Percentiles rank a stretch among this genome's conserved stretches.
phyloP scores from a whole-genome alignment of 2,113 vertebrate species.

The Amblyopsis rosae region DNA sequence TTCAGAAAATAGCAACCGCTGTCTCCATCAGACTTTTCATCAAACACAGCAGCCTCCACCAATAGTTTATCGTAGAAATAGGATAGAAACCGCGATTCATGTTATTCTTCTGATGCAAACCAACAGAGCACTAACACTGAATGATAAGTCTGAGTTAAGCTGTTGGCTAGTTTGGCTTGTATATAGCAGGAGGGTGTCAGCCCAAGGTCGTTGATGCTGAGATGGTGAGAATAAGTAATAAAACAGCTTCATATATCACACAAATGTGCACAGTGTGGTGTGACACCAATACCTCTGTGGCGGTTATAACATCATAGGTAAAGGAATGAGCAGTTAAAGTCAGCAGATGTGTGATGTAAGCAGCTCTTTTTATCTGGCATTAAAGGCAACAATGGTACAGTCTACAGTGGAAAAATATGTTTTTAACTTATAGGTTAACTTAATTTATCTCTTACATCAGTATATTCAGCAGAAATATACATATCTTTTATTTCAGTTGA shows the following conservation, averaged over 20 bases:
- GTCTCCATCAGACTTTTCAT: no score
- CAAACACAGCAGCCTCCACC: no score
- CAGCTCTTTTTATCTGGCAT: neutral
- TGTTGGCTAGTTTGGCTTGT: constrained; percentile 10
- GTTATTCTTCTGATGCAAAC: neutral
- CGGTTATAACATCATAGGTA: neutral
- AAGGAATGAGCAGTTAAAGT: neutral
- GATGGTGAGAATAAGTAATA: constrained; percentile 27
- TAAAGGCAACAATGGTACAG: neutral
- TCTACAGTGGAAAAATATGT: no score
- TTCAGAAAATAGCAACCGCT: no score
- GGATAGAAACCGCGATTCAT: no score
- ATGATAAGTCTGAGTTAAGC: constrained; percentile 14
- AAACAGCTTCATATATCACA: constrained; percentile 47
- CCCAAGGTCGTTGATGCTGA: constrained; percentile 38
- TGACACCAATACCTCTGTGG: constrained; percentile 21
- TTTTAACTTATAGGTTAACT: no score
- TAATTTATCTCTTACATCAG: no score
- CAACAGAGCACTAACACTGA: constrained; percentile 19
- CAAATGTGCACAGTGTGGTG: neutral
- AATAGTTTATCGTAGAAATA: no score
- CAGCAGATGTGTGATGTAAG: neutral
- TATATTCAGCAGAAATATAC: no score
- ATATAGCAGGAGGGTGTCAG: constrained; percentile 5
- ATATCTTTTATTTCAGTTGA: no score